A percentile compares a stretch with the other conserved stretches of the same genome.
Evolutionary conservation across 1,140 invertebrate genomes (phyloP).

Genomic region (Polyergus mexicanus): DNA sequence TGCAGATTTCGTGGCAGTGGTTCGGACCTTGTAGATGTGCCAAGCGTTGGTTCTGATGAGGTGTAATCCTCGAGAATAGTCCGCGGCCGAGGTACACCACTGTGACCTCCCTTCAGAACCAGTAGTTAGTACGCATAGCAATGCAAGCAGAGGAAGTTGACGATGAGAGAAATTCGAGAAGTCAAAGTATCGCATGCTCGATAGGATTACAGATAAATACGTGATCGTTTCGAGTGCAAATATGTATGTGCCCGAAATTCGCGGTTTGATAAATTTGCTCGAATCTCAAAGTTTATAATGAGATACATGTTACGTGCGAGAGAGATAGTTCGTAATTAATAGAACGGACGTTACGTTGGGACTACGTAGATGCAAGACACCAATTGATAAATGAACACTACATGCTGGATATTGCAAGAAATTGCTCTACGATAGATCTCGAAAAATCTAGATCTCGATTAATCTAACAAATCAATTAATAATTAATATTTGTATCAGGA

Average conservation of each 20-base stretch:
- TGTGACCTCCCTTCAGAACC: slow-evolving; percentile 86
- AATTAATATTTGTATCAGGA: not conserved
- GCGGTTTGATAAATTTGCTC: not conserved
- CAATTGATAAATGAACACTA: slow-evolving; percentile 69
- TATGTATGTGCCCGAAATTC: slow-evolving; percentile 8
- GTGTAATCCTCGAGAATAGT: slow-evolving; percentile 85
- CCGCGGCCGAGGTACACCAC: slow-evolving; percentile 84
- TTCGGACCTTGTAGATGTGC: slow-evolving; percentile 83
- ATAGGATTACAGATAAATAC: slow-evolving; percentile 26
- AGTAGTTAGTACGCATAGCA: slow-evolving; percentile 85
- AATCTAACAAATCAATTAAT: slow-evolving; percentile 6
- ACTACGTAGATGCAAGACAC: slow-evolving; percentile 74
- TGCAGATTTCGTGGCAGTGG: slow-evolving; percentile 83
- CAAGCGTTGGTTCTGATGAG: slow-evolving; percentile 83
- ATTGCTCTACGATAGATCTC: slow-evolving; percentile 35
- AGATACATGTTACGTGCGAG: slow-evolving; percentile 45
- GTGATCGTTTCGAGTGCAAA: not conserved
- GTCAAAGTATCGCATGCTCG: slow-evolving; percentile 69
- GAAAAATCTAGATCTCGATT: not conserved
- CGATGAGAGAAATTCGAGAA: slow-evolving; percentile 79
- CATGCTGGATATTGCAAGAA: slow-evolving; percentile 75
- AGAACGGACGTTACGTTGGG: slow-evolving; percentile 45
- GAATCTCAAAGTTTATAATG: slow-evolving; percentile 10
- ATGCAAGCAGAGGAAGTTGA: slow-evolving; percentile 83
- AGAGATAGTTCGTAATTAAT: slow-evolving; percentile 24